A percentile compares a stretch with the other conserved stretches of the same genome.
Conservation (phyloP, 2,113 vertebrate species). For the Gymnogyps californianus region DNA sequence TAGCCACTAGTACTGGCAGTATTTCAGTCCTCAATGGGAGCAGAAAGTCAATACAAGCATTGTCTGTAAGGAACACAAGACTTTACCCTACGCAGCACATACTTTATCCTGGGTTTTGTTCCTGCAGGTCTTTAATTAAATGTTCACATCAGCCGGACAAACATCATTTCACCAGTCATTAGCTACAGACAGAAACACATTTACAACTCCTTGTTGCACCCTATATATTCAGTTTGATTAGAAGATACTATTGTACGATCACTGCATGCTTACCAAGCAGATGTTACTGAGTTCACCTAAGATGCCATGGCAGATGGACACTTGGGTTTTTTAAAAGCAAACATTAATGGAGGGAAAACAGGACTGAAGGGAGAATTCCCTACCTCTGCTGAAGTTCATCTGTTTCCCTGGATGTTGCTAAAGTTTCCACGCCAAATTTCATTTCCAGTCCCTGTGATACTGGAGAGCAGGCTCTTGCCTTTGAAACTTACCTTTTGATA, state of each 20-base stretch:
- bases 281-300: not conserved
- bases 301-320: not conserved
- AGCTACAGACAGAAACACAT: conserved; percentile 1
- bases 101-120: not conserved
- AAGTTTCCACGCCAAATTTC: not conserved
- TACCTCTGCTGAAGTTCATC: not conserved
- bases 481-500: not conserved
- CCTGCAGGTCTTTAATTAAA: not conserved
- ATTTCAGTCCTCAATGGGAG: not conserved
- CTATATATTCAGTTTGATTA: not conserved
- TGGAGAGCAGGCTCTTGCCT: not conserved
- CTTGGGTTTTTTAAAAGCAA: not conserved
- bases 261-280: not conserved
- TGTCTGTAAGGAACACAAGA: not conserved
- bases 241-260: not conserved
- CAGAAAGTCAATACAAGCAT: not conserved
- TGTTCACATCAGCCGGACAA: not conserved
- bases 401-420: not conserved
- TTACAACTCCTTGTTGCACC: not conserved
- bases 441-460: not conserved
- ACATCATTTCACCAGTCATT: not conserved
- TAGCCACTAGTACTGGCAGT: not conserved
- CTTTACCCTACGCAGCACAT: not conserved
- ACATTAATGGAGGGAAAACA: not conserved
- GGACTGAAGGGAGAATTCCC: not conserved